phyloP scores from a whole-genome alignment of 2,797 vertebrate species.

The Hyperoplus immaculatus region DNA sequence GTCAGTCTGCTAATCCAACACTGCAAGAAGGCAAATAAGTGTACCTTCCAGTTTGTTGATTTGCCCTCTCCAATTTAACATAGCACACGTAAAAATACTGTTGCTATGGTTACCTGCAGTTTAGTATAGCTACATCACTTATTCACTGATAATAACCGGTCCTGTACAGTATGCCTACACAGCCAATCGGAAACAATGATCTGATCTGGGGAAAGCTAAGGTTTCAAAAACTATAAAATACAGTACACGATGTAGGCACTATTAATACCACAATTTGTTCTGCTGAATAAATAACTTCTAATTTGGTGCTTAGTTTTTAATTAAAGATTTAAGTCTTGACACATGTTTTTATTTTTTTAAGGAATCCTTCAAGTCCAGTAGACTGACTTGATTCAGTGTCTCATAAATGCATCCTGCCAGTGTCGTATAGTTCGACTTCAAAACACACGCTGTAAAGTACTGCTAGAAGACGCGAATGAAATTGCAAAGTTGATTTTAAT shows the following conservation, averaged over 20 bases:
- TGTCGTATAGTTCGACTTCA: not conserved
- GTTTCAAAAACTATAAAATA: not conserved
- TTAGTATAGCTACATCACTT: not conserved
- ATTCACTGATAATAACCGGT: not conserved
- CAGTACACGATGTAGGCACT: not conserved
- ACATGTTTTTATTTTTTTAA: not conserved
- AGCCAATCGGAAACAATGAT: not conserved
- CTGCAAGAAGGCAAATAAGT: too few relatives aligned
- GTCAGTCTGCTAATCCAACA: not conserved
- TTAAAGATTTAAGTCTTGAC: not conserved
- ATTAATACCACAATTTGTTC: not conserved
- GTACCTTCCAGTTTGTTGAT: not conserved
- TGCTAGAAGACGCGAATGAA: not conserved
- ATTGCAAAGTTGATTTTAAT: not conserved
- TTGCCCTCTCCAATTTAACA: not conserved
- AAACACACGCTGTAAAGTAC: not conserved
- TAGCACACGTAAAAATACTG: not conserved
- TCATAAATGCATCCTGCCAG: not conserved
- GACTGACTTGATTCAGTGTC: conserved; percentile 4
- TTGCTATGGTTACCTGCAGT: conserved; percentile 25
- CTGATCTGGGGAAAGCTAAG: not conserved
- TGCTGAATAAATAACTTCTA: not conserved
- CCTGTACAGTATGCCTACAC: not conserved
- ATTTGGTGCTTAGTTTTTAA: not conserved
- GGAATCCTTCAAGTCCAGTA: not conserved